These are phyloP conservation scores for Metalampra italica DNA, from an alignment of 2,888 invertebrate genomes.

Conservation along the genomic window DNA sequence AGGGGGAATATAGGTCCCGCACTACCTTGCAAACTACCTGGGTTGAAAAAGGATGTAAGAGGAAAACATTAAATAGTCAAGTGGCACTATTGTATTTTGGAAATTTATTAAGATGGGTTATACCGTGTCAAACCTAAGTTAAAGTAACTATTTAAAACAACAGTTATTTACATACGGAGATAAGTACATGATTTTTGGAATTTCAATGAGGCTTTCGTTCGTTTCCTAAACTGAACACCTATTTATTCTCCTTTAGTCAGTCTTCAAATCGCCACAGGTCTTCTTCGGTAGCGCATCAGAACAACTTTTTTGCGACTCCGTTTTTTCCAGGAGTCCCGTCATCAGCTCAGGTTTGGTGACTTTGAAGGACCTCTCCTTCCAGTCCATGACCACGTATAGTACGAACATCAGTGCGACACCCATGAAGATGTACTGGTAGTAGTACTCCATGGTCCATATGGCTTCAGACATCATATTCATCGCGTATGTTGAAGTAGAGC, in stretches of 20 bases:
- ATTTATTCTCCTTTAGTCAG: not conserved
- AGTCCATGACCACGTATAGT: slow-evolving; percentile 1
- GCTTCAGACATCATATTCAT: slow-evolving; percentile 8
- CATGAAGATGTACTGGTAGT: slow-evolving; percentile 8
- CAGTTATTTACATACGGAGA: no score
- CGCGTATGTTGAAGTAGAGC: not conserved
- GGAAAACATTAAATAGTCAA: no score
- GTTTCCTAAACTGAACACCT: no score
- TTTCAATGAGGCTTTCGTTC: no score
- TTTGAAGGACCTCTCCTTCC: slow-evolving; percentile 2
- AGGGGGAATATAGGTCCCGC: no score
- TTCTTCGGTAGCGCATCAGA: not conserved
- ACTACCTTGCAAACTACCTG: no score
- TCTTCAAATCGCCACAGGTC: not conserved
- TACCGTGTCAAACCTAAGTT: no score
- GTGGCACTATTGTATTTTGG: no score
- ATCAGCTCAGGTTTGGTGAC: not conserved
- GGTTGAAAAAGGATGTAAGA: no score
- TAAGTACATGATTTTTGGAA: no score
- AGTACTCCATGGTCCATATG: slow-evolving; percentile 7
- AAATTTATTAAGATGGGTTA: no score
- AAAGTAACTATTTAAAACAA: no score
- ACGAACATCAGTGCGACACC: slow-evolving; percentile 8
- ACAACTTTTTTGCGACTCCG: slow-evolving; percentile 1
- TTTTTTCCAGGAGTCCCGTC: not conserved